Evolutionary conservation across 2,797 vertebrate genomes (phyloP).

Genomic region (Eulemur albifrons): DNA sequence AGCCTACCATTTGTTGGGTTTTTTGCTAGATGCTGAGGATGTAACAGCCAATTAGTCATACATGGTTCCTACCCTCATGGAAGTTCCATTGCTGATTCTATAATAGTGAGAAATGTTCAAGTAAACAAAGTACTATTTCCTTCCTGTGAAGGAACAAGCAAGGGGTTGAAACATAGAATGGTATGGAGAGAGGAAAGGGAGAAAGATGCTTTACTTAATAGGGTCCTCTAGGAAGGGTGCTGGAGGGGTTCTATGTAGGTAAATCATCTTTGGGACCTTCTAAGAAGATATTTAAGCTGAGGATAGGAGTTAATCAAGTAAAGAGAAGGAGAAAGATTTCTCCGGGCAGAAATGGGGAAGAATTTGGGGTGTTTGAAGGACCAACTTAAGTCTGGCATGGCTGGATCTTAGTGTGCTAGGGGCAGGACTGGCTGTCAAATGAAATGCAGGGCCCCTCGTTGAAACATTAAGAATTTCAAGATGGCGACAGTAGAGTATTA

Average conservation of each 20-base stretch:
- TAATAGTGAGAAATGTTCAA: not conserved
- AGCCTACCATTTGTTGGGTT: not conserved
- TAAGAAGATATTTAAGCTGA: not conserved
- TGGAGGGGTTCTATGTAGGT: not conserved
- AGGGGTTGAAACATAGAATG: not conserved
- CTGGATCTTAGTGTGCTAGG: not conserved
- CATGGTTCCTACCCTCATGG: not conserved
- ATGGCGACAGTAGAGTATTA: not conserved
- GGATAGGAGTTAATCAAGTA: not conserved
- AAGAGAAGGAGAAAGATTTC: not conserved
- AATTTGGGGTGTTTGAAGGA: not conserved
- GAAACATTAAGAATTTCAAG: not conserved
- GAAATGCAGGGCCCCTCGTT: not conserved
- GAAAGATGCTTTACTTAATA: not conserved
- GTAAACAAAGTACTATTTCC: not conserved
- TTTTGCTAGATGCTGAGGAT: not conserved
- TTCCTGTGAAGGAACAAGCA: not conserved
- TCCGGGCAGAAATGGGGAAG: not conserved
- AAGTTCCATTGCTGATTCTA: not conserved
- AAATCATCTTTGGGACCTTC: not conserved
- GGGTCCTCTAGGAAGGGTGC: not conserved
- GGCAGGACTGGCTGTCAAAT: not conserved
- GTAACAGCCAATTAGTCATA: not conserved
- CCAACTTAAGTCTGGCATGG: not conserved
- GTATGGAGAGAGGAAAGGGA: not conserved